Evolutionary conservation across 2,888 invertebrate species (phyloP).

Genomic region (Neria commutata): DNA sequence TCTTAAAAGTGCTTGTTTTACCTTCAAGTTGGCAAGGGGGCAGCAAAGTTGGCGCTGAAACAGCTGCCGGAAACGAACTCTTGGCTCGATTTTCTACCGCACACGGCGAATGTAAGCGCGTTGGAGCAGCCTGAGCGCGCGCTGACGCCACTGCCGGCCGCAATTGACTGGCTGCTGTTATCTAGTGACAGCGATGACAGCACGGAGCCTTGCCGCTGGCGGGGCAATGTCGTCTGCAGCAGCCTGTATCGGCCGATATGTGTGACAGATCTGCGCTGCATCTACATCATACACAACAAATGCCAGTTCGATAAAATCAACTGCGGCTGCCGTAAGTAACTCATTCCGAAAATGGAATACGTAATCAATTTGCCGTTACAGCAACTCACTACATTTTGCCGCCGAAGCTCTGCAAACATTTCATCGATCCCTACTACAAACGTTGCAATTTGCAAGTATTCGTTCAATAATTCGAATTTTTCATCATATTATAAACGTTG

Average conservation of each 20-base stretch:
- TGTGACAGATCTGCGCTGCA: slow-evolving; percentile 15
- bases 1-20: no score
- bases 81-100: neutral
- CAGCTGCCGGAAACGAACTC: no score
- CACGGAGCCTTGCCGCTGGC: neutral
- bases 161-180: no score
- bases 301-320: slow-evolving; percentile 13
- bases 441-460: slow-evolving; percentile 19
- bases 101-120: no score
- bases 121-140: no score
- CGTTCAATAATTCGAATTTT: slow-evolving; percentile 14
- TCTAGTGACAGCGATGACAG: neutral
- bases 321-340: slow-evolving; percentile 10
- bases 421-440: slow-evolving; percentile 12
- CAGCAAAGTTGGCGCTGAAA: no score
- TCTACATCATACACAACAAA: slow-evolving; percentile 11
- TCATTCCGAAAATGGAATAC: neutral
- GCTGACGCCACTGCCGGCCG: no score
- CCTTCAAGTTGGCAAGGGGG: no score
- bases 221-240: neutral
- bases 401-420: slow-evolving; percentile 15
- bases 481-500: neutral
- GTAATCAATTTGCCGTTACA: neutral
- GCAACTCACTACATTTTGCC: slow-evolving; percentile 2
- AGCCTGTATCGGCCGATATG: slow-evolving; percentile 10